Evolutionary conservation across 2,888 invertebrate genomes (phyloP), one percentile per base, ranked within the genome.

Genomic region (Chalcosyrphus nemorum): DNA sequence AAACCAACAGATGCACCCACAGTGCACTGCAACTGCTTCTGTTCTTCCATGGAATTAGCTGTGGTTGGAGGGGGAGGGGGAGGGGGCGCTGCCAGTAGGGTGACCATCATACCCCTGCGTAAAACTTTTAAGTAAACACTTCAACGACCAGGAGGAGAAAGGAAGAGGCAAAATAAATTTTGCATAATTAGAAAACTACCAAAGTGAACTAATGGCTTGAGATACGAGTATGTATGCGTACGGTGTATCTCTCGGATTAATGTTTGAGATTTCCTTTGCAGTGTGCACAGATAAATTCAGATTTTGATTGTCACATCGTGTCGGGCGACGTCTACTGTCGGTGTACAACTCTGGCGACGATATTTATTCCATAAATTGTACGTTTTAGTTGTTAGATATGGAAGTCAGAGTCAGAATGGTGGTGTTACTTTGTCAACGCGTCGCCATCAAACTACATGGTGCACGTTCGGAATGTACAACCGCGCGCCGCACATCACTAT

Each of bases 101-200:
- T 52, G 21, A 17, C 41, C 21, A 61, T 32, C 57, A 24, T 15
- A 9, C 17, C 38, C 43, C 9, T 47, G 13, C 9, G 2, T 50
- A 9, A 41, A 68, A 74, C 27, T 80, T 70, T 54, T 59, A 32
- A 75, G 75, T 80, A 80, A 84, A 84, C 74, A 80, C 45, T 68
- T 47, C 19, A 11, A 41, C 17, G 24, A 75, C 63, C 56, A 70
- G 57, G 19, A 56, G 11, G 41, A 21, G 68, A 43, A 21, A 52
- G 63, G 85, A 85, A n/a, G n/a, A n/a, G n/a, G n/a, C n/a, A n/a
- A 82, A 86, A 87, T 86, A 87, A 87, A 87, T 87, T 88, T 86
- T 86, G 87, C 87, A 88, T 88, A 88, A 88, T 88, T 87, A 88
- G 87, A 86, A 87, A 88, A 87, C 87, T 87, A 88, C 87, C 87